These are phyloP conservation scores for Galagoides demidoff DNA, from an alignment of 2,797 vertebrate species.

Conservation along the genomic window DNA sequence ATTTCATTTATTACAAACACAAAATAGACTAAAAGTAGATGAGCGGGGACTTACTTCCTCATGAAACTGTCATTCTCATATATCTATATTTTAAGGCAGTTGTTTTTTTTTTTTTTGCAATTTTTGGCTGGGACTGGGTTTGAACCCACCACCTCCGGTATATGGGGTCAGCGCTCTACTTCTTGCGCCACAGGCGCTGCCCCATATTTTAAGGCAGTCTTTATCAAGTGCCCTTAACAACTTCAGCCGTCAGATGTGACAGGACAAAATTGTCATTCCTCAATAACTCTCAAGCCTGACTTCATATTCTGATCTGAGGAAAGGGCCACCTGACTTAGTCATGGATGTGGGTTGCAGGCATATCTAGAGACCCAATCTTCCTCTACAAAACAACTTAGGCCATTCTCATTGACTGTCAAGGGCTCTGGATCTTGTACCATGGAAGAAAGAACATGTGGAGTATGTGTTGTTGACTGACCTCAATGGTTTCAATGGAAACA, in stretches of 20 bases:
- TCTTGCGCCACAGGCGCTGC: too few species aligned
- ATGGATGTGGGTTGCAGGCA: not conserved
- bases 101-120: too few species aligned
- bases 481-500: not conserved
- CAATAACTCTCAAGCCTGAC: not conserved
- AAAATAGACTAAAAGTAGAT: slow-evolving; percentile 5
- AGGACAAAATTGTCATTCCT: not conserved
- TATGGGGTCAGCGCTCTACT: too few species aligned
- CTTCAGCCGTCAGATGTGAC: not conserved
- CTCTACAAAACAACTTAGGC: not conserved
- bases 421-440: not conserved
- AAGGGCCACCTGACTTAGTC: not conserved
- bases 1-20: not conserved
- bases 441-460: not conserved
- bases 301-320: not conserved
- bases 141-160: too few species aligned
- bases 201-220: not conserved
- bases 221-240: not conserved
- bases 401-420: not conserved
- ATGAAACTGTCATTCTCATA: not conserved
- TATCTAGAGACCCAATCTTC: not conserved
- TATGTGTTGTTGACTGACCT: not conserved
- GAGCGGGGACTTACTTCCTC: not conserved
- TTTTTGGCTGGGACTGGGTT: too few species aligned
- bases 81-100: not conserved